Evolutionary conservation across 2,888 invertebrate species (phyloP), one percentile per base, ranked within the genome.

Genomic region (Eubasilissa splendida): DNA sequence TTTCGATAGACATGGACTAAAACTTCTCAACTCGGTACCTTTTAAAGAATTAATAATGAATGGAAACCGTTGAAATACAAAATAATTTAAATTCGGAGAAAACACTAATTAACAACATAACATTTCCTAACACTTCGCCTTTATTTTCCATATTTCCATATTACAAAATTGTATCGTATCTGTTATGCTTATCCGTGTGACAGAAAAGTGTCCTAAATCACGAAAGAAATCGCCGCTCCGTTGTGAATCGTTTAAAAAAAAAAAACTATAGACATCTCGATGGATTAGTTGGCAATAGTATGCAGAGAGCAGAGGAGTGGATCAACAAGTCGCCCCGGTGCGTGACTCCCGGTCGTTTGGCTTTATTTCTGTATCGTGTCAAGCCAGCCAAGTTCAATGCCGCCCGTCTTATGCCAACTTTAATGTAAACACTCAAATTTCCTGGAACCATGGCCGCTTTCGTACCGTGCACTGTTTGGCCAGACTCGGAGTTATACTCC

Each of bases 351-450:
- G 50, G n/a, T 22, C 52, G 8, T 58, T 59, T 10, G 53, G 63
- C 52, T 59, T 70, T 70, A 59, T 70, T 70, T 77, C 31, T 53
- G 58, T 77, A 50, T 22, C n/a, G 50, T 56, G 8, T 42, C n/a
- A 12, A 70, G 56, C 70, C 60, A 12, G 71, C 60, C 58, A 77
- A 68, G 71, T 71, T 77, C 70, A 70, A 77, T 68, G 77, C 54
- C 66, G 77, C 77, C 2, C 33, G 77, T 31, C 58, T 68, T 52
- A 53, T 9, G 68, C 53, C 10, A 52, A 68, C 33, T 11, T 42
- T 66, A 11, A 0, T 42, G 33, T 63, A 63, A 63, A 63, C 63
- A 63, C 22, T 63, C 31, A 1, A 9, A 42, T 9, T 70, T 52
- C 53, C 53, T n/a, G 52, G 73, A 58, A 56, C 10, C n/a, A 9